Base-by-base conservation (phyloP, 1,140 invertebrate genomes). In the Megathymus violae region DNA sequence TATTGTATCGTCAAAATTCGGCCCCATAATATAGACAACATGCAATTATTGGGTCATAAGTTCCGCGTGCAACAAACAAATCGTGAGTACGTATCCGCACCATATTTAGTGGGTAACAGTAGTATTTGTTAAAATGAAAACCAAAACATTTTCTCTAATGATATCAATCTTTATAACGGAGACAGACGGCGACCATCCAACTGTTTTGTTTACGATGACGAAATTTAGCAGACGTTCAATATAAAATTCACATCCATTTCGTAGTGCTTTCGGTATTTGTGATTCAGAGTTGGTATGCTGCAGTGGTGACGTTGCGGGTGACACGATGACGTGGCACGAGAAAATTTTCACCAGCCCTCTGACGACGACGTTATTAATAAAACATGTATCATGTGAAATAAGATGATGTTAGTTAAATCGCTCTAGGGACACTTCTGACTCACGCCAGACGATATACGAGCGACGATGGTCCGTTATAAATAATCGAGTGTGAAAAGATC, bases 351-450 rank as follows among this genome's bases (percentile, higher is more conserved):
- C 38, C 43, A 59, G 22, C n/a, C n/a, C n/a, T 64, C 65, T 74
- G 69, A 76, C 66, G 66, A 58, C 62, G 47, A 14, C 25, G 19
- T 54, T 76, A 79, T 68, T 65, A 72, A 74, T 79, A 76, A 63
- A 54, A 3, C 43, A 65, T 69, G 59, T 22, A 61, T 67, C 17
- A 31, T 61, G 62, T 40, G 56, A 36, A 50, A 56, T 44, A 34
- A 64, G 46, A 51, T 68, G 64, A 52, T 34, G 56, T 60, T 44
- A 40, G 36, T 36, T 36, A 36, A 51, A 31, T 25, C 22, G 13
- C 7, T 31, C 25, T 31, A 36, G 40, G 14, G 41, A 4, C 17
- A 13, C 38, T 16, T 9, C 43, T 56, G 51, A 56, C 38, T 56
- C 51, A 41, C 38, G 51, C 19, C 9, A 31, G 13, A 17, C 19